These are phyloP conservation scores for Apostichopus parvimensis DNA, from an alignment of 35 echinoderm and acorn worm species.

Conservation along the genomic window DNA sequence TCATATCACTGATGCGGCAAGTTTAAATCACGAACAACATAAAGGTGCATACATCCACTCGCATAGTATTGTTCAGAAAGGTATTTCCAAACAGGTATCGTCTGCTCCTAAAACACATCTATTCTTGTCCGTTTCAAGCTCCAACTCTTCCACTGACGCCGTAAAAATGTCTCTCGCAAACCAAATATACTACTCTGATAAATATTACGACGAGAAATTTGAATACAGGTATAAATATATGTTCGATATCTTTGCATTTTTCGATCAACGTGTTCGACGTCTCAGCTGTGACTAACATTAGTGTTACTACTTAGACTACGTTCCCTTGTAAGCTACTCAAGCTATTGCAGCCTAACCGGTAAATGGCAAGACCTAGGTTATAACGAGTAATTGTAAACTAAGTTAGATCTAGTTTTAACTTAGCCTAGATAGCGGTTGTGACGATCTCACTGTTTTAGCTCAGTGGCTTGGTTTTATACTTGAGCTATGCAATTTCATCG, in stretches of 20 bases:
- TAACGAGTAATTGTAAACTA: no score
- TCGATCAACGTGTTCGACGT: not conserved
- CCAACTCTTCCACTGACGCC: not conserved
- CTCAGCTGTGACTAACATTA: not conserved
- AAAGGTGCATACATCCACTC: slow-evolving; percentile 4
- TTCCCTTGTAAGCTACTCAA: no score
- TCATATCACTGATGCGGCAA: not conserved
- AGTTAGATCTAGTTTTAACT: no score
- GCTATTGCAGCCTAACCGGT: no score
- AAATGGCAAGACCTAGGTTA: no score
- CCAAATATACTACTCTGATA: slow-evolving; percentile 85
- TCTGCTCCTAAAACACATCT: not conserved
- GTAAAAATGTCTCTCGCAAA: slow-evolving; percentile 46
- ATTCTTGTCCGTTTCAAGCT: not conserved
- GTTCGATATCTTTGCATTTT: not conserved
- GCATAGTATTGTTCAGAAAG: not conserved
- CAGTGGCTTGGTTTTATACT: no score
- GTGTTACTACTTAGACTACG: no score
- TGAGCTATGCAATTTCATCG: no score
- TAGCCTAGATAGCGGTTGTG: no score
- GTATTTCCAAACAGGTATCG: not conserved
- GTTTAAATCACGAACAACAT: not conserved
- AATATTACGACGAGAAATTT: slow-evolving; percentile 77
- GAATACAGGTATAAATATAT: slow-evolving; percentile 74
- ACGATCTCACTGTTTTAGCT: no score